Base-by-base conservation (phyloP, 2,113 vertebrate species). In the Geococcyx californianus region DNA sequence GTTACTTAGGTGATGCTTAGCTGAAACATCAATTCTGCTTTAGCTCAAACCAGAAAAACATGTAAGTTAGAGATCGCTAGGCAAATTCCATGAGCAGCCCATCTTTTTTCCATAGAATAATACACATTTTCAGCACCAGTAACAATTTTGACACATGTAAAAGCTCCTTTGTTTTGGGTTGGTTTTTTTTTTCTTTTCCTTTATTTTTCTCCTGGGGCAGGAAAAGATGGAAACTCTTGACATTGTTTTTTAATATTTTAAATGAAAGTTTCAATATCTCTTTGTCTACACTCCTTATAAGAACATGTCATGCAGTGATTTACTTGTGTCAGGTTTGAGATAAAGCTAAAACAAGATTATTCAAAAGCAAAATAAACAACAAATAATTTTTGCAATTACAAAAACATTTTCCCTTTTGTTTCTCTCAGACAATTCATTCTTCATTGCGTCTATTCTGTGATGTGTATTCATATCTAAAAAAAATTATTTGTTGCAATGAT, bases 291-390 rank as follows among this genome's bases (percentile, higher is more conserved):
- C 4, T 60, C 17, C 28, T 94, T 74, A 49, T 42, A 63, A 0
- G 19, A 95, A 93, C 47, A 47, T 45, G 52, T 70, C 87, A 84
- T 73, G 7, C 21, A 59, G n/a, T 54, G 36, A 67, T 92, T 83
- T 60, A 34, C 36, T 64, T 47, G 11, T 45, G 23, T 54, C 66
- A 84, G 23, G 17, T n/a, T 51, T 87, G 40, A 90, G 52, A 36
- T 81, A 84, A 91, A 74, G 34, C 38, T 62, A 81, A 94, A 93
- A 11, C 18, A 55, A 82, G 38, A 84, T 51, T 56, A 87, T 89
- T 73, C 72, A 45, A 72, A 94, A 95, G 88, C 38, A 84, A 91
- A 95, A 70, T n/a, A 91, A 92, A 40, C 7, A 82, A 91, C 31
- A 79, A 80, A 63, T 19, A 62, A 25, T 70, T 74, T 91, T 80